Base-by-base conservation (phyloP, 2,888 invertebrate genomes). In the Philhelius pedissequus region DNA sequence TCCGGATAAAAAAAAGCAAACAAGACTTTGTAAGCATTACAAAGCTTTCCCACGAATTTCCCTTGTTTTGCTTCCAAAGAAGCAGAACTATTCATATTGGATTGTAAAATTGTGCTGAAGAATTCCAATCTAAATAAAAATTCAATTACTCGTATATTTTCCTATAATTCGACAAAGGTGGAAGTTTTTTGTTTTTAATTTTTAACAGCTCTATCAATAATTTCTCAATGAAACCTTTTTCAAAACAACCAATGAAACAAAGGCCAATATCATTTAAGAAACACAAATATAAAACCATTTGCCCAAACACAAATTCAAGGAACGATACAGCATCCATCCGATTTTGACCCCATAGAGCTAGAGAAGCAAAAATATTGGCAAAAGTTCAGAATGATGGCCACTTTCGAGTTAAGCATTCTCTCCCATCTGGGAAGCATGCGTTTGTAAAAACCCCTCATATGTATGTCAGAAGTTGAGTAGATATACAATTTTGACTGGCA, bases 401-500 rank as follows among this genome's bases (percentile, higher is more conserved):
- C 35, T 45, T 27, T 7, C 3, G 27, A 70, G 60, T 45, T 48
- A n/a, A 48, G 35, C 50, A 15, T 52, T 48, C 38, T 52, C 13
- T 25, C 32, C 13, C 20, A 32, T n/a, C 32, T 35, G 35, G 27
- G 11, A 25, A 64, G 77, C 66, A 66, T 27, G 77, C 66, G 56
- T 71, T 64, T 32, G n/a, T 30, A 32, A 73, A 68, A 62, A 38
- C 54, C 38, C 60, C 58, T 68, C 66, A 45, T 22, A 43, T 52
- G 60, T 22, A 43, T 52, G 60, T 66, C 71, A 78, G 66, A 50
- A 32, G 32, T 50, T 50, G 20, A 56, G 35, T 32, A n/a, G n/a
- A n/a, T n/a, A 20, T 54, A 71, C 58, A 52, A 60, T 54, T n/a
- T 78, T 73, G 45, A 62, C 77, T 73, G 68, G 73, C 68, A 68